These are phyloP conservation scores for Pollimyrus isidori DNA, from an alignment of 2,113 vertebrate genomes.

Conservation along the genomic window DNA sequence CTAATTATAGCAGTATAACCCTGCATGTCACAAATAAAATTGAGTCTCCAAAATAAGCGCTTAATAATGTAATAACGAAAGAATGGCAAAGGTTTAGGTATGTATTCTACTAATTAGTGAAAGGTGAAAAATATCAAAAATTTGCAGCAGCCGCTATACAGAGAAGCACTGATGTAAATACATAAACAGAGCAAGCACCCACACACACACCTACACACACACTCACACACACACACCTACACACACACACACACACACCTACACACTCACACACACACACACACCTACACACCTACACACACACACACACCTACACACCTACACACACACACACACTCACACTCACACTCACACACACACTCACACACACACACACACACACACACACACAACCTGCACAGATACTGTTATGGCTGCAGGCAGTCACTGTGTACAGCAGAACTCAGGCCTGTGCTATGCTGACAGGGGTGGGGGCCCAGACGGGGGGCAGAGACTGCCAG, in stretches of 20 bases:
- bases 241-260: background rate
- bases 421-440: background rate
- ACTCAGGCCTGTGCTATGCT: background rate
- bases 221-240: background rate
- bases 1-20: background rate
- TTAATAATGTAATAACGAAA: background rate
- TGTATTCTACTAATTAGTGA: background rate
- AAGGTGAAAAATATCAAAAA: background rate
- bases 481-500: background rate
- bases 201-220: background rate
- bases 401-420: background rate
- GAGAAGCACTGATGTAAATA: background rate
- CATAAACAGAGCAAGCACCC: background rate
- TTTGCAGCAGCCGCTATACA: background rate
- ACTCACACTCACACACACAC: too few relatives aligned
- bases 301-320: background rate
- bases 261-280: too few relatives aligned
- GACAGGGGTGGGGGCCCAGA: background rate
- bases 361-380: background rate
- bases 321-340: background rate
- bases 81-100: background rate
- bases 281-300: background rate
- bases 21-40: background rate
- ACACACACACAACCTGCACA: background rate
- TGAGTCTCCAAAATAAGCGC: background rate